Percentiles rank a stretch among this genome's conserved stretches.
phyloP scores from a whole-genome alignment of 2,797 vertebrate genomes.

The Karalla daura region DNA sequence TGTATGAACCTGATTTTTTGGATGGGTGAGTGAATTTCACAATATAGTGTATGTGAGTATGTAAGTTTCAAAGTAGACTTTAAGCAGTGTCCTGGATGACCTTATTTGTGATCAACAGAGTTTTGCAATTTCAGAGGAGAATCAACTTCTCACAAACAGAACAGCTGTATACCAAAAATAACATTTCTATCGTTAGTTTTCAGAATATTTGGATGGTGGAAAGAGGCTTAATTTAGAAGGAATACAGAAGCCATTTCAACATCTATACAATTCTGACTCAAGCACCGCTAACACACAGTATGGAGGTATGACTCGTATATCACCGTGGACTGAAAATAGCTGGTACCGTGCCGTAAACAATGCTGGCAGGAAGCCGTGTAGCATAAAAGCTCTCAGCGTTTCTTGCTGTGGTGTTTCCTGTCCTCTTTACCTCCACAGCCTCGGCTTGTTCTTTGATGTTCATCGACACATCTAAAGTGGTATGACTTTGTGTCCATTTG shows the following conservation, averaged over 20 bases:
- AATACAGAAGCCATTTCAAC: background rate
- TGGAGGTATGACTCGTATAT: background rate
- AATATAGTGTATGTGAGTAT: too few relatives aligned
- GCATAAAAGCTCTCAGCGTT: constrained; percentile 27
- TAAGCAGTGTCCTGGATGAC: too few relatives aligned
- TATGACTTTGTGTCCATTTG: constrained; percentile 20
- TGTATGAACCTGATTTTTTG: too few relatives aligned
- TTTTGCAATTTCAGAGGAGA: too few relatives aligned
- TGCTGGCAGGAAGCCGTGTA: constrained; percentile 16
- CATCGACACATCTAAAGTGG: constrained; percentile 22
- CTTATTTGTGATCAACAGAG: too few relatives aligned
- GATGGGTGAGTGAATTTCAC: too few relatives aligned
- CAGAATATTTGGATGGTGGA: background rate
- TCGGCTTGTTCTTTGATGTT: constrained; percentile 33
- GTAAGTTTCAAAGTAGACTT: too few relatives aligned
- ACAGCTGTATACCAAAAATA: too few relatives aligned
- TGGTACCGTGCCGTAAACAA: constrained; percentile 6
- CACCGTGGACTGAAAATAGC: background rate
- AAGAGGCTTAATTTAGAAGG: background rate
- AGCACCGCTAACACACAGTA: constrained; percentile 1
- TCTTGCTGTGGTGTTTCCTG: constrained; percentile 5
- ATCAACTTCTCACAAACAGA: too few relatives aligned
- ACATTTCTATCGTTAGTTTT: too few relatives aligned
- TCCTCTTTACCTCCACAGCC: constrained; percentile 28
- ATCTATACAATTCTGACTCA: background rate